Percentiles rank a stretch among this genome's conserved stretches.
Evolutionary conservation across 2,888 invertebrate genomes (phyloP).

Genomic region (Coelinius sp.): DNA sequence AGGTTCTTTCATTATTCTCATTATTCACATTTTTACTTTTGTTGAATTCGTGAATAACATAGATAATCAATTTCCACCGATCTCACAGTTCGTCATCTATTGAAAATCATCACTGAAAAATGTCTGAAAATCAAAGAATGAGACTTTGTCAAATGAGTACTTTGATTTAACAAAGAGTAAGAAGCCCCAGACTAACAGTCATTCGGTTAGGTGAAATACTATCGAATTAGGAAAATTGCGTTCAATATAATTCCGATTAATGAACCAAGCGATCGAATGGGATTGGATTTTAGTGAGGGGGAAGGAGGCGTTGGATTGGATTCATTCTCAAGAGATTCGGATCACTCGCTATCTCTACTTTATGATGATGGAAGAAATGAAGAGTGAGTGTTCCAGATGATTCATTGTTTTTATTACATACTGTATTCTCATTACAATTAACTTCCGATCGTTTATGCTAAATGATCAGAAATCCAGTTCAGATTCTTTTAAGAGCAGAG

Average conservation of each 20-base stretch:
- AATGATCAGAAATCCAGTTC: no score
- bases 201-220: constrained; percentile 14
- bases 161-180: constrained; percentile 30
- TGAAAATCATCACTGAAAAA: no score
- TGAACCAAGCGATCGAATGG: constrained; percentile 27
- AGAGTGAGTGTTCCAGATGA: no score
- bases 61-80: no score
- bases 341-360: no score
- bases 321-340: constrained; percentile 6
- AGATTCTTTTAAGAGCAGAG: no score
- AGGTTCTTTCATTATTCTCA: neutral
- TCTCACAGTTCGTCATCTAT: no score
- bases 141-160: constrained; percentile 27
- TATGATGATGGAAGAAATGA: no score
- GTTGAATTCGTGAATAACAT: neutral
- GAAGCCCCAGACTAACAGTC: constrained; percentile 18
- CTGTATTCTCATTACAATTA: no score
- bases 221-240: constrained; percentile 26
- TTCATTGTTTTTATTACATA: no score
- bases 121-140: no score
- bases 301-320: constrained; percentile 8
- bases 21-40: neutral
- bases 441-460: no score
- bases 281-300: constrained; percentile 18
- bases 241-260: constrained; percentile 10